Conservation (phyloP, 2,888 invertebrate species). For the Trissonchulus sp. region DNA sequence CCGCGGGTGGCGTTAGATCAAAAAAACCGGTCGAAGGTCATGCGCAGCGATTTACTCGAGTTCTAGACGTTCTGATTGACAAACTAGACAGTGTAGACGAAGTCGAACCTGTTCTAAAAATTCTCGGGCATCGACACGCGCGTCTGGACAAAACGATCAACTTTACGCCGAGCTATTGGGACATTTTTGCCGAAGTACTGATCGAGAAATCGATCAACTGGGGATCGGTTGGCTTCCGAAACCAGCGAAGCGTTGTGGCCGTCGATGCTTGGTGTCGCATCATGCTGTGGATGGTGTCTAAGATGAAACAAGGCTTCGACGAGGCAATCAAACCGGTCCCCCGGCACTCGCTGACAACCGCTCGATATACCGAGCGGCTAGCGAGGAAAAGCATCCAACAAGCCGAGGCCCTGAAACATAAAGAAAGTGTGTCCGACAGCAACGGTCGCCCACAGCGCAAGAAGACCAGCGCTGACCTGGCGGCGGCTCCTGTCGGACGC, state of each 20-base stretch:
- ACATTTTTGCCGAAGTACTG: not conserved
- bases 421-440: too few relatives aligned
- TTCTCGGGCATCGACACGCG: not conserved
- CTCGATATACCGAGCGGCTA: not conserved
- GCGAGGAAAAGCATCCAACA: not conserved
- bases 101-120: not conserved
- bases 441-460: too few relatives aligned
- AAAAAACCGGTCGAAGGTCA: not conserved
- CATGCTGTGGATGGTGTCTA: not conserved
- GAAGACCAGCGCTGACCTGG: too few relatives aligned
- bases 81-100: not conserved
- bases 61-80: not conserved
- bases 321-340: not conserved
- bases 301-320: not conserved
- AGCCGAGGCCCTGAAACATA: too few relatives aligned
- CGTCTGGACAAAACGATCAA: not conserved
- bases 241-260: not conserved
- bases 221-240: not conserved
- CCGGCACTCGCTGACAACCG: not conserved
- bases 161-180: not conserved
- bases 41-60: not conserved
- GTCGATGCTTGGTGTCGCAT: not conserved
- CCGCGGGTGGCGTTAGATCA: not conserved
- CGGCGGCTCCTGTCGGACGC: too few relatives aligned
- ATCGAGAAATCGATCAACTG: not conserved